phyloP scores from a whole-genome alignment of 1,140 invertebrate species.

The Asobara japonica region DNA sequence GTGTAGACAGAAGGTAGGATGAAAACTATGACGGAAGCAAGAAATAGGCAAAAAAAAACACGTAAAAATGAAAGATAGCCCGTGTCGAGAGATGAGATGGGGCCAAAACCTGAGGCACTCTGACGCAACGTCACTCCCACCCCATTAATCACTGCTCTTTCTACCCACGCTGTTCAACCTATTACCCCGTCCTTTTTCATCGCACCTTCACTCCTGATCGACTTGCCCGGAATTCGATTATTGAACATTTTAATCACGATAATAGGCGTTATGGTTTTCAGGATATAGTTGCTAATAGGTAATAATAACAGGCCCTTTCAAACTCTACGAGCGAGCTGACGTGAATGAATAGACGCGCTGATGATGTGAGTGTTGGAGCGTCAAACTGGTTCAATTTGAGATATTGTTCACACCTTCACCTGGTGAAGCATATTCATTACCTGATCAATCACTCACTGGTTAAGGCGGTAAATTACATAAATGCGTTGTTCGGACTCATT shows the following conservation, averaged over 20 bases:
- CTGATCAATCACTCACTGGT: too few relatives aligned
- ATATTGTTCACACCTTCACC: too few relatives aligned
- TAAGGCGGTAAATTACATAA: too few relatives aligned
- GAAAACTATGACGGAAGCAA: slow-evolving; percentile 7
- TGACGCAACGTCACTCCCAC: slow-evolving; percentile 51
- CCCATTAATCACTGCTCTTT: slow-evolving; percentile 55
- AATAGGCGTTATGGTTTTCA: slow-evolving; percentile 42
- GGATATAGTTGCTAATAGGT: slow-evolving; percentile 41
- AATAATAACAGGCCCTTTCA: slow-evolving; percentile 38
- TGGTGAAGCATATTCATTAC: too few relatives aligned
- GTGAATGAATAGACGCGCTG: neutral
- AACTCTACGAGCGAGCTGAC: neutral
- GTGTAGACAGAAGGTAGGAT: neutral
- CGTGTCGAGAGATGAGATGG: slow-evolving; percentile 47
- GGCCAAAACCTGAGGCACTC: slow-evolving; percentile 47
- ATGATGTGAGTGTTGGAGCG: neutral
- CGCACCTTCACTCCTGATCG: slow-evolving; percentile 35
- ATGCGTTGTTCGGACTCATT: too few relatives aligned
- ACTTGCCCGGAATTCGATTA: slow-evolving; percentile 52
- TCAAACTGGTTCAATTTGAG: neutral
- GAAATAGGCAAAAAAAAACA: slow-evolving; percentile 17
- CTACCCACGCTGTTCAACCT: slow-evolving; percentile 16
- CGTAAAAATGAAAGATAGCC: neutral
- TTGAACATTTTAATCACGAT: slow-evolving; percentile 57
- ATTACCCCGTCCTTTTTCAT: slow-evolving; percentile 25